Evolutionary conservation across 2,888 invertebrate genomes (phyloP).

Genomic region (Pogonocherus hispidulus): DNA sequence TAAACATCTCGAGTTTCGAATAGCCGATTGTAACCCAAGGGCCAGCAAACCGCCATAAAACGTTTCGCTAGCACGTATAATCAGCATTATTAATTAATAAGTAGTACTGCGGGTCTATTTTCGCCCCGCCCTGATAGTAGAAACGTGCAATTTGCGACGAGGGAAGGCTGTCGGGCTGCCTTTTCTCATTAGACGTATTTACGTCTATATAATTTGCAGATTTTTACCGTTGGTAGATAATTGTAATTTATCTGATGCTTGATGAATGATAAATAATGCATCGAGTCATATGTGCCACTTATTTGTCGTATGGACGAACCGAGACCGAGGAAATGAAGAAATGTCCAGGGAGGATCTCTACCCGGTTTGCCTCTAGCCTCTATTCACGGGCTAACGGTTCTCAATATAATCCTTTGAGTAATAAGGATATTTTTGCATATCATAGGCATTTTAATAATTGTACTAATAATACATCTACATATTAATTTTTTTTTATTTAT

Average conservation of each 20-base stretch:
- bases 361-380: constrained; percentile 19
- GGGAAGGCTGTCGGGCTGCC: constrained; percentile 32
- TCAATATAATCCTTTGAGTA: neutral
- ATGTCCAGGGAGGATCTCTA: constrained; percentile 14
- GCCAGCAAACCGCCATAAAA: too few relatives aligned
- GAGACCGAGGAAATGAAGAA: too few relatives aligned
- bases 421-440: too few relatives aligned
- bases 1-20: constrained; percentile 12
- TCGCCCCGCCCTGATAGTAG: constrained; percentile 21
- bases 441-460: too few relatives aligned
- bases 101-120: constrained; percentile 13
- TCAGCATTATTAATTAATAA: constrained; percentile 29
- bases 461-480: too few relatives aligned
- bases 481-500: too few relatives aligned
- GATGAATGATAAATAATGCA: constrained; percentile 40
- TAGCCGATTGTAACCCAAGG: too few relatives aligned
- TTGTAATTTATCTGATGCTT: constrained; percentile 32
- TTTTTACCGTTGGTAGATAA: constrained; percentile 36
- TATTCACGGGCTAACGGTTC: neutral
- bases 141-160: constrained; percentile 24
- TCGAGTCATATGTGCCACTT: too few relatives aligned
- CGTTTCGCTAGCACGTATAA: constrained; percentile 19
- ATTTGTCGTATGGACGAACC: too few relatives aligned
- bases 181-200: constrained; percentile 36
- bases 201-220: constrained; percentile 35